Base-by-base conservation (phyloP, 1,140 invertebrate genomes). In the Temnothorax nylanderi region DNA sequence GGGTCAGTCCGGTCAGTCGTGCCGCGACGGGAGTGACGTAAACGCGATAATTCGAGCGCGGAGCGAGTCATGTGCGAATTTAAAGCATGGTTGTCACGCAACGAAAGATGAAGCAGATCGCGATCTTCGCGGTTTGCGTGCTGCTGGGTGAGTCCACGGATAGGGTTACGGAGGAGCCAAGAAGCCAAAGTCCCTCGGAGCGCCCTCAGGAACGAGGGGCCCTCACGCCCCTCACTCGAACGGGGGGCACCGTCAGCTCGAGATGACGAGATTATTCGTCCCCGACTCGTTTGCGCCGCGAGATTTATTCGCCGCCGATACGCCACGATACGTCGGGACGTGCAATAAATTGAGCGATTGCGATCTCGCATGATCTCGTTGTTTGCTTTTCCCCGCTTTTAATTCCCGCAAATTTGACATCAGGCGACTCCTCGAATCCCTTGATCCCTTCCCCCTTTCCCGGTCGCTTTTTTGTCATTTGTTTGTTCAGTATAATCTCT, bases 101-200 rank as follows among this genome's bases (percentile, higher is more conserved):
- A 76, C 91, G 93, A 64, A 95, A 93, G 92, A 94, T 95, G 93
- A 95, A 95, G 89, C 95, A 94, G 88, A 89, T 95, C 90, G 92
- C 92, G 62, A 78, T 95, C 67, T 86, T 93, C 76, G 72, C 94
- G 10, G 75, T 95, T 80, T 93, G 90, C 81, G 74, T 94, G 76
- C 80, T 94, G 76, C 74, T 95, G 84, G 92, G 95, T 95, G 89
- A 93, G 91, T 94, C 34, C 77, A 58, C 21, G 78, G 13, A 32
- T 37, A 47, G 37, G 26, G 26, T 26, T 26, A 26, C 26, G 26
- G 26, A 26, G 26, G 26, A 26, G 13, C 49, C 49, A 13, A 49
- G 13, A 1, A 26, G 13, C 49, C 49, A 13, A 49, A 3, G 49
- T 49, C 47, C 13, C 10, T 10, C 41, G 26, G 26, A 26, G 26